phyloP scores from a whole-genome alignment of 2,113 vertebrate genomes.

The Lagenorhynchus albirostris region DNA sequence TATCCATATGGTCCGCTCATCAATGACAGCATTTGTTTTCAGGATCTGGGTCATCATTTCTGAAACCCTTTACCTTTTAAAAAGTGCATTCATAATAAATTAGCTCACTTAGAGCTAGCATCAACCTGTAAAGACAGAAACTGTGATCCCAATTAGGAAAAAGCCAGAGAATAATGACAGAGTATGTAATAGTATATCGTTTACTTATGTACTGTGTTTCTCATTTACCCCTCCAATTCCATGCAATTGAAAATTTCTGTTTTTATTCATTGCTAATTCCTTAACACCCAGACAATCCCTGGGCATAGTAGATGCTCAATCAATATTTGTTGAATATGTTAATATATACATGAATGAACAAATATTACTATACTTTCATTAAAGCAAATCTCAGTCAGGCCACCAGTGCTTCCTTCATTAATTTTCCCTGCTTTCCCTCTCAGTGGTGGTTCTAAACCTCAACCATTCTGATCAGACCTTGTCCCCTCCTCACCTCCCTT shows the following conservation, averaged over 20 bases:
- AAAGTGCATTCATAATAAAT: not conserved
- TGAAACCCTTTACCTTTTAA: not conserved
- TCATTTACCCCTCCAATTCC: not conserved
- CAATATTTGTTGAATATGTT: not conserved
- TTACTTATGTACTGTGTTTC: not conserved
- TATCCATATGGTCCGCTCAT: not conserved
- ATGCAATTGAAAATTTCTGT: not conserved
- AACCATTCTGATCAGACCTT: not conserved
- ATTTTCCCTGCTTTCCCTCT: not conserved
- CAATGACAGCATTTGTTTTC: not conserved
- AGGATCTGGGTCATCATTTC: not conserved
- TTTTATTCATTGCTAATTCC: not conserved
- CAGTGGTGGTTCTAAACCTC: not conserved
- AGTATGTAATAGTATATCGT: not conserved
- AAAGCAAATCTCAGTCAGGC: not conserved
- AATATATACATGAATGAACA: not conserved
- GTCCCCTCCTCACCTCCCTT: accelerated
- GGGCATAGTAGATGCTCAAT: not conserved
- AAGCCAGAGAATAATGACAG: not conserved
- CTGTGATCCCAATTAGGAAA: not conserved
- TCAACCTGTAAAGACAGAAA: not conserved
- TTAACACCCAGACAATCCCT: not conserved
- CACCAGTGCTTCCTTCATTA: not conserved
- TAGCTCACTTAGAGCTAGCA: not conserved
- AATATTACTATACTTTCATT: not conserved